Conservation (phyloP, 2,888 invertebrate species). For the Sussaba pulchella region DNA sequence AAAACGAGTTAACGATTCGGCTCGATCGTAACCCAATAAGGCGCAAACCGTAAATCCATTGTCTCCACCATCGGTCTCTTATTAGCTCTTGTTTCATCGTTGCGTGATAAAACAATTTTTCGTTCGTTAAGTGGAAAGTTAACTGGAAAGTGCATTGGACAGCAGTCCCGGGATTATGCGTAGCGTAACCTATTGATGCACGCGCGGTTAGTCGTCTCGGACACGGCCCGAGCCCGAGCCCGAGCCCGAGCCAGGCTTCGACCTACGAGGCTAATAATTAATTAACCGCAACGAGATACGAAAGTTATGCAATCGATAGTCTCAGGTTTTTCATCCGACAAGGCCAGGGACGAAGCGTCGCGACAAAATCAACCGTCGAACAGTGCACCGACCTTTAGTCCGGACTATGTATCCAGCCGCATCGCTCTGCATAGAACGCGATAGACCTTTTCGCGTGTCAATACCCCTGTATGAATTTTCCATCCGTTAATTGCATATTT, state of each 20-base stretch:
- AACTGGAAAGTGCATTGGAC: too few species aligned
- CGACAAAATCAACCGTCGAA: slow-evolving; percentile 41
- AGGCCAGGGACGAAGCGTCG: too few species aligned
- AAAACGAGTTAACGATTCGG: slow-evolving; percentile 37
- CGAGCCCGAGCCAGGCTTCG: too few species aligned
- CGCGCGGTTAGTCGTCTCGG: too few species aligned
- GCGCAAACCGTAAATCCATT: slow-evolving; percentile 59
- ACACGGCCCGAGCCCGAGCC: too few species aligned
- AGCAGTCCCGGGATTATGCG: too few species aligned
- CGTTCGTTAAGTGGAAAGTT: not conserved
- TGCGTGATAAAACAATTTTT: slow-evolving; percentile 40
- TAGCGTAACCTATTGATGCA: too few species aligned
- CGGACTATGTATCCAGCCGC: slow-evolving; percentile 13
- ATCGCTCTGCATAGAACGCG: not conserved
- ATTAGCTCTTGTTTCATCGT: slow-evolving; percentile 30
- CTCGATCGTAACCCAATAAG: slow-evolving; percentile 59
- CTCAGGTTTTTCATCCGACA: not conserved
- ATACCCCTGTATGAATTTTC: slow-evolving; percentile 50
- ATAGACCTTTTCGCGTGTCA: not conserved
- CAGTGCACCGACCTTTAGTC: slow-evolving; percentile 44
- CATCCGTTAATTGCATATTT: slow-evolving; percentile 53
- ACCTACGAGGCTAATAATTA: too few species aligned
- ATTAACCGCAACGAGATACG: too few species aligned
- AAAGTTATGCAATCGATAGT: too few species aligned
- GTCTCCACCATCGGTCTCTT: slow-evolving; percentile 49